Conservation (phyloP, 2,797 vertebrate species). For the Acrossocheilus wenchowensis region DNA sequence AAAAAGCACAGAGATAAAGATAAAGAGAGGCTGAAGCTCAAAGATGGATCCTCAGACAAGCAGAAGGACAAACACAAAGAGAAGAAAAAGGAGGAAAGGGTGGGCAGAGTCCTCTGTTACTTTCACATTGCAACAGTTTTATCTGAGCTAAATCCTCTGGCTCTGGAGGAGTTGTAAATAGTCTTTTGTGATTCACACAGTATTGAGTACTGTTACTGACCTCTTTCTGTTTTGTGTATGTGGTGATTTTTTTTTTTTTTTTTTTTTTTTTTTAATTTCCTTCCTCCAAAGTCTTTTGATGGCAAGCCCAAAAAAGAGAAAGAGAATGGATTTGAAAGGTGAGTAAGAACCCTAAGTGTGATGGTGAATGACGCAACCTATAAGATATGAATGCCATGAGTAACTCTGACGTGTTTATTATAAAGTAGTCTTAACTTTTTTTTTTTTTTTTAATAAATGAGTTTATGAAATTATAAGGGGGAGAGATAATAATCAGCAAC, state of each 20-base stretch:
- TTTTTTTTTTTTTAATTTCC: constrained; percentile 31
- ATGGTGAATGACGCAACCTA: background rate
- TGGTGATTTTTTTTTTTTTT: constrained; percentile 65
- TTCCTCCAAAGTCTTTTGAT: constrained; percentile 82
- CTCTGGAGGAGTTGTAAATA: constrained; percentile 37
- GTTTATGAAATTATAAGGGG: background rate
- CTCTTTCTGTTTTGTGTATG: background rate
- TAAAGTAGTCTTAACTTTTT: background rate
- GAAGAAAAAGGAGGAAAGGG: constrained; percentile 93
- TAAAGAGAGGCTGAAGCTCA: constrained; percentile 87
- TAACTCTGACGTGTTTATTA: background rate
- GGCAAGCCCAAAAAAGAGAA: constrained; percentile 93
- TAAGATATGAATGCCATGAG: background rate
- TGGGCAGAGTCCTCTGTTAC: constrained; percentile 61
- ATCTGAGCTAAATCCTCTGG: background rate
- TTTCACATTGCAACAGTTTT: constrained; percentile 21
- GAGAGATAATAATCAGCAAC: background rate
- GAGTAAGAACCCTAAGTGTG: constrained; percentile 48
- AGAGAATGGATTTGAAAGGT: constrained; percentile 97
- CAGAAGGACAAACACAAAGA: constrained; percentile 83
- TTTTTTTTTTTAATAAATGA: background rate
- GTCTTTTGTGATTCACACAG: constrained; percentile 36
- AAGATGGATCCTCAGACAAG: constrained; percentile 91
- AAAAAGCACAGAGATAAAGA: constrained; percentile 95
- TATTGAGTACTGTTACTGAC: constrained; percentile 36